Evolutionary conservation across 2,797 vertebrate species (phyloP).

Genomic region (Artibeus jamaicensis): DNA sequence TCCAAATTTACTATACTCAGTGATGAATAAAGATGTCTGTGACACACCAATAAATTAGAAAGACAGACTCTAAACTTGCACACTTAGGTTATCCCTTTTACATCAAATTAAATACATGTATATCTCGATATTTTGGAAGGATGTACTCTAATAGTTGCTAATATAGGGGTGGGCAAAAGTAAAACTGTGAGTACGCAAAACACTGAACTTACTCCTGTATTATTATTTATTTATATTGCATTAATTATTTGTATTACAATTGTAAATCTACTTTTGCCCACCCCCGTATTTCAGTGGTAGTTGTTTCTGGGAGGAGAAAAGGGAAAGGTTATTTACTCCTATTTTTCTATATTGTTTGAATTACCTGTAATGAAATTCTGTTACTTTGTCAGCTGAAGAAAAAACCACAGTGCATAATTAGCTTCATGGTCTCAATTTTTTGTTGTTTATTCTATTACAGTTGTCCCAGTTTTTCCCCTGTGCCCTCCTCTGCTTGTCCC

Average conservation of each 20-base stretch:
- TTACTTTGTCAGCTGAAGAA: conserved; percentile 15
- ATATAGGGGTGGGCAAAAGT: background rate
- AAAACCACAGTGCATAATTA: background rate
- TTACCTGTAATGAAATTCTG: background rate
- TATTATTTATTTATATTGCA: background rate
- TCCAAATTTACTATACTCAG: background rate
- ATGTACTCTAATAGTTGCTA: background rate
- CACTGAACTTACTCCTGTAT: background rate
- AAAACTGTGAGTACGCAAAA: background rate
- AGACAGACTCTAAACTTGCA: background rate
- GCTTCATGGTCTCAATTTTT: background rate
- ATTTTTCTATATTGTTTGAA: background rate
- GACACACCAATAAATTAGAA: background rate
- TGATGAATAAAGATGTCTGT: background rate
- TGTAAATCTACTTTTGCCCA: background rate
- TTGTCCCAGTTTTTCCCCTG: background rate
- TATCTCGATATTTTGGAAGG: background rate
- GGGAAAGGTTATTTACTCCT: background rate
- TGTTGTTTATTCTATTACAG: background rate
- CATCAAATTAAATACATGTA: background rate
- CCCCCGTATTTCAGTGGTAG: background rate
- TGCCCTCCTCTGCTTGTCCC: background rate
- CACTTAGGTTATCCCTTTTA: background rate
- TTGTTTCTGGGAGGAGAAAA: background rate
- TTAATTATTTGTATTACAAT: background rate